A percentile compares a stretch with the other conserved stretches of the same genome.
Evolutionary conservation across 1,140 invertebrate species (phyloP).

Genomic region (Drosophila murphyi): DNA sequence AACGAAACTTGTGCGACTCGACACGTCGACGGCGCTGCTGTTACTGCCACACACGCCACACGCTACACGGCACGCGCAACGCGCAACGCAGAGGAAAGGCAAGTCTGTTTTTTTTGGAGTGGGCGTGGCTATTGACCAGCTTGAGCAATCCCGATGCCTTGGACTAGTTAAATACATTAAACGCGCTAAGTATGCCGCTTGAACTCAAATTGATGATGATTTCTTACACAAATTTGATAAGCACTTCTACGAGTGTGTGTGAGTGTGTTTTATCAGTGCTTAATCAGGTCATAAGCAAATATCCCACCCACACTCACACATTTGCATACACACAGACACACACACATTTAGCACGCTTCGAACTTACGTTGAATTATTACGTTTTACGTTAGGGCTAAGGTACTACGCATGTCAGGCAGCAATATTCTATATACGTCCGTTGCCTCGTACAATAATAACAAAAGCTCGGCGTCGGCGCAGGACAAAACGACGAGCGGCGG

Average conservation of each 20-base stretch:
- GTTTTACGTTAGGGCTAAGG: constrained; percentile 34
- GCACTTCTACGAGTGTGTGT: neutral
- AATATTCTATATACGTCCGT: neutral
- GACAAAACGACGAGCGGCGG: constrained; percentile 9
- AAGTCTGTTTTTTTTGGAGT: neutral
- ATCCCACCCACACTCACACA: neutral
- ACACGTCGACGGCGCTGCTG: constrained; percentile 77
- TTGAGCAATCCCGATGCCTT: neutral
- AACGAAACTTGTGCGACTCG: constrained; percentile 73
- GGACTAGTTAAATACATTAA: constrained; percentile 11
- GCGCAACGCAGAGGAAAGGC: neutral
- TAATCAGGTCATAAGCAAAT: constrained; percentile 27
- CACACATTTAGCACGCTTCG: neutral
- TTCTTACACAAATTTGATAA: neutral
- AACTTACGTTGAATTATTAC: constrained; percentile 16
- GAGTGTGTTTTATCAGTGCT: constrained; percentile 22
- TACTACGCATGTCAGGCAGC: constrained; percentile 44
- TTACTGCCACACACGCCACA: constrained; percentile 66
- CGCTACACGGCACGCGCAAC: constrained; percentile 23
- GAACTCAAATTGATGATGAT: constrained; percentile 31
- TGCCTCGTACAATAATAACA: constrained; percentile 30
- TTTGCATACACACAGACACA: constrained; percentile 7
- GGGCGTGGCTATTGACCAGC: neutral
- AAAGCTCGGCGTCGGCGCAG: constrained; percentile 45
- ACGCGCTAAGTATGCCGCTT: constrained; percentile 10